Conservation (phyloP, 2,888 invertebrate species). For the Nephrotoma flavescens region DNA sequence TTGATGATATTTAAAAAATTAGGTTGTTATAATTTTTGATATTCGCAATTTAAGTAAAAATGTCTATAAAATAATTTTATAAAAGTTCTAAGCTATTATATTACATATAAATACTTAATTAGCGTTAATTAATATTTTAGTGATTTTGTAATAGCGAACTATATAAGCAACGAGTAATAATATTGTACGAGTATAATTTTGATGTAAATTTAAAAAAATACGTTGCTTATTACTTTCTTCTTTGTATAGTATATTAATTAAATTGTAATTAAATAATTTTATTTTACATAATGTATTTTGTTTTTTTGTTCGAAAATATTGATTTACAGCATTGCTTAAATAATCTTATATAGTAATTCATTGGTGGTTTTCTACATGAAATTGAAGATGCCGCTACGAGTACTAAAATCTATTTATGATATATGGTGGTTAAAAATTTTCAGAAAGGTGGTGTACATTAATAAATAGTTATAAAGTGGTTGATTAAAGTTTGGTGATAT, state of each 20-base stretch:
- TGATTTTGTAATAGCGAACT: not conserved
- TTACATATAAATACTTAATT: not conserved
- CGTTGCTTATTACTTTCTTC: not conserved
- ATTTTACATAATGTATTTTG: not conserved
- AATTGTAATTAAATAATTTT: not conserved
- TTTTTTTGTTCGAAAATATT: not conserved
- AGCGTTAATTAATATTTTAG: not conserved
- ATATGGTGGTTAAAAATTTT: too few species aligned
- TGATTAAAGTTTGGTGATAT: too few species aligned
- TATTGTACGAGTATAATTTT: not conserved
- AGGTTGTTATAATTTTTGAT: not conserved
- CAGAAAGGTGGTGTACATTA: too few species aligned
- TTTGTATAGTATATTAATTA: not conserved
- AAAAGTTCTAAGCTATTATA: not conserved
- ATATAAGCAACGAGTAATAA: not conserved
- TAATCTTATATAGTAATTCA: too few species aligned
- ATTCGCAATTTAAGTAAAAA: not conserved
- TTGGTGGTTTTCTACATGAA: too few species aligned
- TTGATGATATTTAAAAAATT: not conserved
- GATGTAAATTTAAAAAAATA: not conserved
- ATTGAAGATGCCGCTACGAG: too few species aligned
- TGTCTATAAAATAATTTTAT: not conserved
- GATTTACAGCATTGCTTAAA: too few species aligned
- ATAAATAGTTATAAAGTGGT: too few species aligned
- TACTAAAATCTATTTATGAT: too few species aligned